Evolutionary conservation across 1,140 invertebrate species (phyloP), one percentile per base, ranked within the genome.

Genomic region (Pinna nobilis): DNA sequence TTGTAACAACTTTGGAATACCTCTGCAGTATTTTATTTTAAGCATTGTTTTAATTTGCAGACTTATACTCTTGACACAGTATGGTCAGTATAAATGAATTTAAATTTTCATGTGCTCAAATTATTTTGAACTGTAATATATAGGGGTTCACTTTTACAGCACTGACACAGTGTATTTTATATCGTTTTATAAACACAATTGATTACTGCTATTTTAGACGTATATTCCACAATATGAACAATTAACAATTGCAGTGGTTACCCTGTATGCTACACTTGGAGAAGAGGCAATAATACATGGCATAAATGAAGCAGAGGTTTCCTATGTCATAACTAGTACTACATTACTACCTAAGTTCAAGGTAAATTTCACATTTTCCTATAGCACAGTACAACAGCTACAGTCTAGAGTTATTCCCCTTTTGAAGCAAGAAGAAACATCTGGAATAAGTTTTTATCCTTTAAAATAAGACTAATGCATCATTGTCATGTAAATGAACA

Each of bases 281-380:
- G 96, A 98, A 80, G 97, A 99, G 6, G 98, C 97, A 5, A 94
- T 99, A 51, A 93, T 95, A 1, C 97, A 98, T 88, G 97, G 95
- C 37, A 94, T 99, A 75, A 98, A 97, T 86, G 97, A 99, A 91
- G 98, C 97, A 1, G 96, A 98, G 90, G 97, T 97, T 0, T 93
- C 84, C n/a, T 93, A 94, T 15, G 93, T 98, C 18, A 95, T 98
- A 76, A 97, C 96, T 6, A 95, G 95, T 25, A 93, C 95, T 82
- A 95, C 97, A 64, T 90, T 98, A 37, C 87, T 98, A 80, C 94
- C 95, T n/a, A 98, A 97, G 90, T 95, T 98, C 86, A 95, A 94
- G 76, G 89, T 90, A 71, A 67, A 72, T 60, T 44, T n/a, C 9
- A 44, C 39, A 44, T 44, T 9, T 44, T 44, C 39, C n/a, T 44